Evolutionary conservation across 92 coral and sea anemone genomes (phyloP).

Genomic region (Porites evermanni): DNA sequence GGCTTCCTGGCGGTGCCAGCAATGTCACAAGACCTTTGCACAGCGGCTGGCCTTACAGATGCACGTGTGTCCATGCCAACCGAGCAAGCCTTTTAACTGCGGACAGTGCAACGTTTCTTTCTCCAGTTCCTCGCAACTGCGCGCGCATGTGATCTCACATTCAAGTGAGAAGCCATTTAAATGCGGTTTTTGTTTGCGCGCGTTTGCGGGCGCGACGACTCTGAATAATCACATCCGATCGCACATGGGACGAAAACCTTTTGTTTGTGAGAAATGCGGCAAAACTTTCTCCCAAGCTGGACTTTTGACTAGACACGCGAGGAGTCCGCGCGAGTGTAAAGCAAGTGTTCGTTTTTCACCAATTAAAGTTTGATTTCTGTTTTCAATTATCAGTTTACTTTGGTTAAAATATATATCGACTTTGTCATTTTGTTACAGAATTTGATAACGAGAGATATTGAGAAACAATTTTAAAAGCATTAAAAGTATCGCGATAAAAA

Average conservation of each 20-base stretch:
- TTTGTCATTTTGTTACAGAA: background rate
- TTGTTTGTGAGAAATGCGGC: slow-evolving; percentile 73
- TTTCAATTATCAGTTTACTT: background rate
- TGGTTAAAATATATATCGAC: background rate
- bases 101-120: slow-evolving; percentile 87
- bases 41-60: slow-evolving; percentile 85
- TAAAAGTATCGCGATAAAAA: too few species aligned
- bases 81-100: slow-evolving; percentile 87
- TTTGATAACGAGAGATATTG: too few species aligned
- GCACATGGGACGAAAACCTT: slow-evolving; percentile 89
- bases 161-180: slow-evolving; percentile 91
- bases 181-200: slow-evolving; percentile 95
- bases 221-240: slow-evolving; percentile 91
- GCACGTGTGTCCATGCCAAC: slow-evolving; percentile 85
- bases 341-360: background rate
- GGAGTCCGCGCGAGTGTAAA: slow-evolving; percentile 53
- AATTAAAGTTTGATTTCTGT: background rate
- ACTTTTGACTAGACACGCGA: slow-evolving; percentile 73
- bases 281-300: slow-evolving; percentile 80
- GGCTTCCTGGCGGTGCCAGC: slow-evolving; percentile 83
- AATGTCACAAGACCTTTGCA: slow-evolving; percentile 83
- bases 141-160: slow-evolving; percentile 91
- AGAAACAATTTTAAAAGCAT: too few species aligned
- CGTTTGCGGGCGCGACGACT: slow-evolving; percentile 95
- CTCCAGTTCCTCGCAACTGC: slow-evolving; percentile 82